phyloP scores from a whole-genome alignment of 2,888 invertebrate species.

The Eurytoma adleriae region DNA sequence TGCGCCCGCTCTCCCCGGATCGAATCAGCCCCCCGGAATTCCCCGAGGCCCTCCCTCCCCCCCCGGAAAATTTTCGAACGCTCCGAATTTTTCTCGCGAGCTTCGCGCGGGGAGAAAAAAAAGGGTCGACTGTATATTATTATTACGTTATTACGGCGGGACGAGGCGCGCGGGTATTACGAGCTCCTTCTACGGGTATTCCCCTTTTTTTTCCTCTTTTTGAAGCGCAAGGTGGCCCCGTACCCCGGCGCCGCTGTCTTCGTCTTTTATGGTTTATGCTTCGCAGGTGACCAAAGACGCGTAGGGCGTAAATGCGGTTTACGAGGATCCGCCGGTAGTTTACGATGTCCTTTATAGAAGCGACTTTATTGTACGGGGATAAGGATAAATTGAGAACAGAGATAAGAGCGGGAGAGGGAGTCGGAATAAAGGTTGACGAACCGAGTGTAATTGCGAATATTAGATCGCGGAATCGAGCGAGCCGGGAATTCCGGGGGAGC shows the following conservation, averaged over 20 bases:
- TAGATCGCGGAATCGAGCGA: not conserved
- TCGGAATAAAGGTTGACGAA: slow-evolving; percentile 39
- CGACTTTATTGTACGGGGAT: slow-evolving; percentile 45
- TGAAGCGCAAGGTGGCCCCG: not conserved
- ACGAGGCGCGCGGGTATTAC: not conserved
- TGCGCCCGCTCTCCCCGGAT: not conserved
- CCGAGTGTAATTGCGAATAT: slow-evolving; percentile 27
- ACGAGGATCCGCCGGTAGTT: slow-evolving; percentile 51
- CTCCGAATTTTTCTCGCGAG: slow-evolving; percentile 25
- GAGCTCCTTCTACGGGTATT: not conserved
- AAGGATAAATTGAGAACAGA: slow-evolving; percentile 49
- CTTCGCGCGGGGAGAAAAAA: not conserved
- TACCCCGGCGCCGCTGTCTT: not conserved
- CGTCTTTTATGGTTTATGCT: slow-evolving; percentile 54
- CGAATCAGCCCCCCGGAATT: slow-evolving; percentile 44
- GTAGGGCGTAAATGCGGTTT: slow-evolving; percentile 54
- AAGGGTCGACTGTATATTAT: slow-evolving; percentile 18
- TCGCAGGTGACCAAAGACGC: slow-evolving; percentile 56
- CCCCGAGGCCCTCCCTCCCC: not conserved
- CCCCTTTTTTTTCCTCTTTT: not conserved
- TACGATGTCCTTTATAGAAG: slow-evolving; percentile 49
- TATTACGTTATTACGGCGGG: too few species aligned
- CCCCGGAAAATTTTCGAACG: slow-evolving; percentile 2
- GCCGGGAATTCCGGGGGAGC: too few species aligned
- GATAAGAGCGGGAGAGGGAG: not conserved